Base-by-base conservation (phyloP, 2,113 vertebrate species). In the Festucalex cinctus region DNA sequence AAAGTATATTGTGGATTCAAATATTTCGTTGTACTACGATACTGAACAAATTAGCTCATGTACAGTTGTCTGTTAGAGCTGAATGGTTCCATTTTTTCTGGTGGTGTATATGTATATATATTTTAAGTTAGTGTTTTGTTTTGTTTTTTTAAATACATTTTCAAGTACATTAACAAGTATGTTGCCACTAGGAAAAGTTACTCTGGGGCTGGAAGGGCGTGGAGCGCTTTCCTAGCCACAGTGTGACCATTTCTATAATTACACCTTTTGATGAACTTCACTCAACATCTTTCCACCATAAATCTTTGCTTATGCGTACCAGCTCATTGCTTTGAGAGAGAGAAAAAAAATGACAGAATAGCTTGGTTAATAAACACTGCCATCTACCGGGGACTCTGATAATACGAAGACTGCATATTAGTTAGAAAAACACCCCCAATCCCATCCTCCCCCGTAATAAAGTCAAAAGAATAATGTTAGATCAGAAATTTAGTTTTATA, bases 401-500 rank as follows among this genome's bases (percentile, higher is more conserved):
- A 39, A 28, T 6, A 53, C 62, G 13, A 57, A 14, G 51, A 54
- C 51, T 26, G 12, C 22, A 24, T 54, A 26, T 26, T 12, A 3
- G 24, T 8, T 46, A 46, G 17, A 46, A 20, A 46, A 46, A 16
- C 1, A 17, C 17, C 16, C 16, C n/a, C n/a, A n/a, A n/a, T 32
- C 28, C 28, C 28, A 2, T 2, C 28, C 28, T 32, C 4, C 28
- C n/a, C n/a, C n/a, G n/a, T n/a, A 32, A 43, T 5, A 62, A 7
- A 20, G 5, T 19, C 9, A 4, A 0, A 46, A 46, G 9, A 19
- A 6, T 13, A 44, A 66, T 20, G 20, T 57, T 32, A 68, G 35
- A 19, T 56, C 20, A 53, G 20, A 35, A 61, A 49, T 77, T 16
- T 43, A 68, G 70, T 37, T 75, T 83, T 36, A 73, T 75, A 76